Evolutionary conservation across 2,888 invertebrate genomes (phyloP).

Genomic region (Heteropelma amictum): DNA sequence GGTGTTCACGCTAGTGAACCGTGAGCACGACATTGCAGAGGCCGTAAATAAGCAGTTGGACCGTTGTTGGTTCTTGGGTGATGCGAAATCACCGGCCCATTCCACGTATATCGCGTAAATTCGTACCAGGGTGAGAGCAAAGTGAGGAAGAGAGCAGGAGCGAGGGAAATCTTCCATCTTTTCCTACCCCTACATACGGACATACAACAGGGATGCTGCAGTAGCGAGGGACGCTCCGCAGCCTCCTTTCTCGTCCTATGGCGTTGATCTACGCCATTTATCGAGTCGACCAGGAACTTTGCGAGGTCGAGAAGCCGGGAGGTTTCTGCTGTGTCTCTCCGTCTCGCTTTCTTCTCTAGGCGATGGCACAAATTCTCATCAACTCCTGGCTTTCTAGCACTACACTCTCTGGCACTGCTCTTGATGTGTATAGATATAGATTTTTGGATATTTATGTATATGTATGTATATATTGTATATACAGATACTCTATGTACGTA

Average conservation of each 20-base stretch:
- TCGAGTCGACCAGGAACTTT: constrained; percentile 55
- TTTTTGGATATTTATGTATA: too few species aligned
- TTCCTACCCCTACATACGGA: background rate
- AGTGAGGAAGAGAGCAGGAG: background rate
- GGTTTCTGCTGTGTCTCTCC: constrained; percentile 27
- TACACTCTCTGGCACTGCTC: constrained; percentile 16
- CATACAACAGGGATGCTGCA: constrained; percentile 1
- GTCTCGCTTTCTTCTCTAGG: constrained; percentile 48
- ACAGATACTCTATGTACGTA: background rate
- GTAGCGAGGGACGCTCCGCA: constrained; percentile 20
- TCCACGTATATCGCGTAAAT: constrained; percentile 54
- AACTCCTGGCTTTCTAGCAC: constrained; percentile 40
- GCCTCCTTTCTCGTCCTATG: constrained; percentile 39
- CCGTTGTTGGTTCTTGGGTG: constrained; percentile 60
- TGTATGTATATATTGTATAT: too few species aligned
- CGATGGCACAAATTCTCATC: constrained; percentile 55
- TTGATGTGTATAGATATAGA: too few species aligned
- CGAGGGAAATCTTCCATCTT: constrained; percentile 26
- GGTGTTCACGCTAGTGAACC: constrained; percentile 43
- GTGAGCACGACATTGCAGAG: constrained; percentile 57
- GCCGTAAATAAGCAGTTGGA: constrained; percentile 62
- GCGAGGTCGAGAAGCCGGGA: constrained; percentile 51
- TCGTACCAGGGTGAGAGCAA: constrained; percentile 23
- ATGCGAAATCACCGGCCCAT: constrained; percentile 60
- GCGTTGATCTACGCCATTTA: constrained; percentile 57